Conservation (phyloP, 2,888 invertebrate species). For the Hedya salicella region DNA sequence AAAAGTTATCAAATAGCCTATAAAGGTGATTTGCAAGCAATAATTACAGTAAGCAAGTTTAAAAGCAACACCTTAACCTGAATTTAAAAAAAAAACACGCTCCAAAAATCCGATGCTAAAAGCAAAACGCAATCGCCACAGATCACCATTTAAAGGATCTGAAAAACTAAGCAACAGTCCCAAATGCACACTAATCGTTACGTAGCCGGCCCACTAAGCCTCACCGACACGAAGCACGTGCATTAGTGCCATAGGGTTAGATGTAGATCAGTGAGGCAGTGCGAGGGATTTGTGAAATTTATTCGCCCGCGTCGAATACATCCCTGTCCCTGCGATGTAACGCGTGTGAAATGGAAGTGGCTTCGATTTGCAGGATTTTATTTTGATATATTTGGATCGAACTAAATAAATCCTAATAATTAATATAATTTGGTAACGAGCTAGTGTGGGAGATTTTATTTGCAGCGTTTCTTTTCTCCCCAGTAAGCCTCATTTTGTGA, state of each 20-base stretch:
- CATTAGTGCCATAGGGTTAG: conserved; percentile 49
- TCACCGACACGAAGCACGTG: conserved; percentile 72
- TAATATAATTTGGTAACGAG: no score
- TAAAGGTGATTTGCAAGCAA: no score
- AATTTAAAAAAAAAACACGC: neutral
- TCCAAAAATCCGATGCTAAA: conserved; percentile 8
- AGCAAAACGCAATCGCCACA: conserved; percentile 34
- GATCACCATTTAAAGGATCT: conserved; percentile 37
- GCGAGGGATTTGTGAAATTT: conserved; percentile 76
- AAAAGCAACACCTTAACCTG: no score
- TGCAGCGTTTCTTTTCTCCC: no score
- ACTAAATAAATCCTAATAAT: no score
- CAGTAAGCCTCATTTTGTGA: no score
- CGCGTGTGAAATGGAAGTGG: conserved; percentile 31
- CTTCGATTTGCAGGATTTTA: neutral
- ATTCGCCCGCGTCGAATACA: conserved; percentile 62
- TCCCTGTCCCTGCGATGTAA: conserved; percentile 50
- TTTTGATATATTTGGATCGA: no score
- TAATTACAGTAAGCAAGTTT: no score
- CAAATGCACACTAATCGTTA: conserved; percentile 53
- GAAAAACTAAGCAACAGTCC: conserved; percentile 36
- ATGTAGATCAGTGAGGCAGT: conserved; percentile 72
- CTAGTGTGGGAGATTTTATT: no score
- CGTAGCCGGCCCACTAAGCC: conserved; percentile 59
- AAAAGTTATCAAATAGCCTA: no score